phyloP scores from a whole-genome alignment of 2,797 vertebrate species.

The Tragelaphus eurycerus region DNA sequence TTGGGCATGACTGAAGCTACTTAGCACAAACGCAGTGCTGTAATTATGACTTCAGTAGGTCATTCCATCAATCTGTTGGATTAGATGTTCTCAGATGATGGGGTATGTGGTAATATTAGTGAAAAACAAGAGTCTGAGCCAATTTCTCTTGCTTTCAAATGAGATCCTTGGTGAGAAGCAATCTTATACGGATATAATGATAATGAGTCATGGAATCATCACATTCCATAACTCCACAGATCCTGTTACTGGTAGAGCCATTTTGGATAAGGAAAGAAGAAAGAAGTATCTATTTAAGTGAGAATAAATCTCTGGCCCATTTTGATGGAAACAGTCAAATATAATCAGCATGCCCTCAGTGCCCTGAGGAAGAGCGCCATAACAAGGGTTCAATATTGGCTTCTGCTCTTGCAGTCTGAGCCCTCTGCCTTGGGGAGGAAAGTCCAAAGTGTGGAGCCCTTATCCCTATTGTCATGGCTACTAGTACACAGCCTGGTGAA shows the following conservation, averaged over 20 bases:
- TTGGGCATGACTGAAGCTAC: background rate
- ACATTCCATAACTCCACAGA: background rate
- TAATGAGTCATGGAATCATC: background rate
- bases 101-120: background rate
- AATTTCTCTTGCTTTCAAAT: background rate
- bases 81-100: background rate
- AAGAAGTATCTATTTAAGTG: background rate
- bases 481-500: background rate
- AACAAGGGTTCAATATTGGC: background rate
- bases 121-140: background rate
- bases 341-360: background rate
- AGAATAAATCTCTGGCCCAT: background rate
- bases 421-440: background rate
- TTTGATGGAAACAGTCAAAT: background rate
- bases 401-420: background rate
- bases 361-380: background rate
- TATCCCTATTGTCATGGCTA: background rate
- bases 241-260: background rate
- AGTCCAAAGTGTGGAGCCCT: background rate
- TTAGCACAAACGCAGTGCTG: background rate
- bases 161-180: background rate
- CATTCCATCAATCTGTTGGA: background rate
- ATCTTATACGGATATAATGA: background rate
- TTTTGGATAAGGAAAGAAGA: background rate
- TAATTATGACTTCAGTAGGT: background rate